These are phyloP conservation scores for Lordiphosa collinella DNA, from an alignment of 1,140 invertebrate species.

Conservation along the genomic window DNA sequence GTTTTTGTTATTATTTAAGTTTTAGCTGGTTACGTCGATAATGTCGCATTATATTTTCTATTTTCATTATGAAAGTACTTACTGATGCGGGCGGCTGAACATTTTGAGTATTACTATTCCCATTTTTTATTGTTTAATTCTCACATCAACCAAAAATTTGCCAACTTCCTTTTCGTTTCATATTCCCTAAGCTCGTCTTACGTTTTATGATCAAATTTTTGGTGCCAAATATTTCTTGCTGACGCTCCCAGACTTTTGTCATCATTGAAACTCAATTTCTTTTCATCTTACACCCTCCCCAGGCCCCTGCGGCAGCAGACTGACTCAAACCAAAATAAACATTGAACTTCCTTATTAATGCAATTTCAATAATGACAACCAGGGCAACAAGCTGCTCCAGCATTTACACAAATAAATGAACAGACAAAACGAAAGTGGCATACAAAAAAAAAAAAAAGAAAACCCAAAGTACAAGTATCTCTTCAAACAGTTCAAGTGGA, in stretches of 20 bases:
- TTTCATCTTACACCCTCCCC: background rate
- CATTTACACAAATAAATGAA: constrained; percentile 34
- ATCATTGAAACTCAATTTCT: background rate
- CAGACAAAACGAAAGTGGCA: constrained; percentile 59
- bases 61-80: background rate
- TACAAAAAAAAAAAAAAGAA: constrained; percentile 5
- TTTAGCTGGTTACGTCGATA: constrained; percentile 55
- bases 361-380: constrained; percentile 65
- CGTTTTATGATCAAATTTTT: background rate
- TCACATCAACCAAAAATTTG: too few species aligned
- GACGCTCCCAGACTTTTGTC: constrained; percentile 3
- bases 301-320: constrained; percentile 14
- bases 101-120: too few species aligned
- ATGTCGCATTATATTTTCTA: constrained; percentile 19
- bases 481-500: constrained; percentile 30
- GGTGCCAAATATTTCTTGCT: background rate
- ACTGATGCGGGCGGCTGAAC: too few species aligned
- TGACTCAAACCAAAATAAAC: constrained; percentile 63
- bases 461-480: constrained; percentile 19
- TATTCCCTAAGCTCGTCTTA: background rate
- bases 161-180: too few species aligned
- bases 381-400: constrained; percentile 14
- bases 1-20: constrained; percentile 62
- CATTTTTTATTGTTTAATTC: too few species aligned
- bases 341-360: constrained; percentile 75